A percentile compares a stretch with the other conserved stretches of the same genome.
Conservation (phyloP, 2,797 vertebrate genomes). For the Pseudotriccus pelzelni region DNA sequence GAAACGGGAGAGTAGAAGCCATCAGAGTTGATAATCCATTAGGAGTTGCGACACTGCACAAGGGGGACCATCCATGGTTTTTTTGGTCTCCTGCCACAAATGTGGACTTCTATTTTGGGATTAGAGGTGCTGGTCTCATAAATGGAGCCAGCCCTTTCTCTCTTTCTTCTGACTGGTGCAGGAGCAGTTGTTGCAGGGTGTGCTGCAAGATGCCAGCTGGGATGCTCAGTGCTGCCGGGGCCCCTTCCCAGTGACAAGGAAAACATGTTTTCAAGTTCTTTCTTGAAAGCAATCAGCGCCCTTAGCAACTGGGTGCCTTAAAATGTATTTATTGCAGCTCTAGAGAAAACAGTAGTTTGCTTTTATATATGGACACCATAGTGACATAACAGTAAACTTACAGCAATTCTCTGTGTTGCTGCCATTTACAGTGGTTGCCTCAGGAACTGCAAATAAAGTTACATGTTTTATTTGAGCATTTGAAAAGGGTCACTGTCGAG, state of each 20-base stretch:
- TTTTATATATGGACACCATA: constrained; percentile 69
- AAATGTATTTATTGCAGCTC: constrained; percentile 58
- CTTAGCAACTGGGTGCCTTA: constrained; percentile 57
- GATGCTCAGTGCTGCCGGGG: neutral
- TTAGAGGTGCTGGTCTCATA: rapidly evolving
- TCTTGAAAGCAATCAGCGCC: neutral
- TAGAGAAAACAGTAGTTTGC: constrained; percentile 64
- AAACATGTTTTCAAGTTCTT: neutral
- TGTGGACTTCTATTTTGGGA: neutral
- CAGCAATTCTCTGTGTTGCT: constrained; percentile 51
- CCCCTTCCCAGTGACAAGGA: neutral
- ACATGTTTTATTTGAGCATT: constrained; percentile 42
- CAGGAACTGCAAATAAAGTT: constrained; percentile 66
- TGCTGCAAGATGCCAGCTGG: neutral
- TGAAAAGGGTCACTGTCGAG: constrained; percentile 46
- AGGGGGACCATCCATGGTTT: rapidly evolving
- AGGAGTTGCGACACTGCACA: rapidly evolving
- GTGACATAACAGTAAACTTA: constrained; percentile 72
- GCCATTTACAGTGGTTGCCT: constrained; percentile 61
- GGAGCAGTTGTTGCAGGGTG: rapidly evolving
- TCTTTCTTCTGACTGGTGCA: neutral
- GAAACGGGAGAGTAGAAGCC: neutral
- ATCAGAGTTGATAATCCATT: rapidly evolving
- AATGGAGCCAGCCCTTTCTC: neutral
- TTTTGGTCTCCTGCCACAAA: neutral